phyloP scores from a whole-genome alignment of 2,888 invertebrate genomes.

The Nudaria mundana region DNA sequence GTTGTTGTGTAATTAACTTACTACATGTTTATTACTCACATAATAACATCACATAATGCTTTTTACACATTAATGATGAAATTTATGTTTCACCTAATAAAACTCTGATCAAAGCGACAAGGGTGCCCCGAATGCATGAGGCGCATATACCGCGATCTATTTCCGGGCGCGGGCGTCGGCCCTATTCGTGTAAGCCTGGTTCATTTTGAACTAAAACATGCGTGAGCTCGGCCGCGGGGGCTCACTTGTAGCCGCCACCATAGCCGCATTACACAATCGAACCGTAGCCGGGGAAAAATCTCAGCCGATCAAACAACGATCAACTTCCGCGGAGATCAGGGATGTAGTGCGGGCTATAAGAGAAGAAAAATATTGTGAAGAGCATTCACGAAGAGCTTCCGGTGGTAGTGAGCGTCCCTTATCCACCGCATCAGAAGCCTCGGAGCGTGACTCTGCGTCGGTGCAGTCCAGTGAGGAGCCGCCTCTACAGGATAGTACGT shows the following conservation, averaged over 20 bases:
- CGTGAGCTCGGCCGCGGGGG: constrained; percentile 79
- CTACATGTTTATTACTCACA: constrained; percentile 17
- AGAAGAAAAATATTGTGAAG: constrained; percentile 49
- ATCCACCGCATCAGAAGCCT: constrained; percentile 74
- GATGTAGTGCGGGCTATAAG: constrained; percentile 46
- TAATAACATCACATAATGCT: constrained; percentile 21
- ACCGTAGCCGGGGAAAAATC: constrained; percentile 59
- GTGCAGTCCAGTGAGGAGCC: constrained; percentile 78
- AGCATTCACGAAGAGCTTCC: constrained; percentile 56
- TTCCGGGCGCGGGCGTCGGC: constrained; percentile 75
- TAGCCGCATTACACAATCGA: constrained; percentile 72
- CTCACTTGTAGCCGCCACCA: constrained; percentile 82
- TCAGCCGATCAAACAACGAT: constrained; percentile 55
- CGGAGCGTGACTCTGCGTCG: constrained; percentile 73
- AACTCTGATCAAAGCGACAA: constrained; percentile 61
- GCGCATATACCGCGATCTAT: constrained; percentile 70
- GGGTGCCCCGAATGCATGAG: constrained; percentile 69
- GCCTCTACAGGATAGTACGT: constrained; percentile 76
- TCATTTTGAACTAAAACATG: constrained; percentile 78
- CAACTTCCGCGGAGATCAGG: constrained; percentile 49
- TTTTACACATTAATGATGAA: constrained; percentile 28
- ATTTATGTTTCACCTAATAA: constrained; percentile 45
- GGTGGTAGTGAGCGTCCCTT: constrained; percentile 70
- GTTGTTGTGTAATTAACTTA: constrained; percentile 27
- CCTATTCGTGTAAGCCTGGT: constrained; percentile 65